Evolutionary conservation across 2,113 vertebrate genomes (phyloP), one percentile per base, ranked within the genome.

Genomic region (Hystrix brachyura): DNA sequence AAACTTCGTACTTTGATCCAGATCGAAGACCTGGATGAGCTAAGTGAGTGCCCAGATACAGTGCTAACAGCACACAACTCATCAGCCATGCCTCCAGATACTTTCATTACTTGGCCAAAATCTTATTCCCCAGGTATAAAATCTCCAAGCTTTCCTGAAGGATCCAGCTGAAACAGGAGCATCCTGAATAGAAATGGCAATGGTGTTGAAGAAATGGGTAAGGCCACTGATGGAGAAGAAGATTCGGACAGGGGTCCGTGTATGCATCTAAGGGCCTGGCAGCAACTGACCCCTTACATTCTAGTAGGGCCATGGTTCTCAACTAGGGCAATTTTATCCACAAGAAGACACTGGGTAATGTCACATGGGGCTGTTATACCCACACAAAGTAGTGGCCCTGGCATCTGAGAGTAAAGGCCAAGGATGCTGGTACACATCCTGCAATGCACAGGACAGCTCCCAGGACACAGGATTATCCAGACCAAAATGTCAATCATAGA

Each of bases 31-130:
- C 38, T 17, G 34, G 59, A 55, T 60, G 65, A 57, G 71, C 46
- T 34, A 17, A 67, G 34, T 2, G 23, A 64, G 62, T 5, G n/a
- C 64, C 43, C 34, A 87, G 62, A 29, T 5, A 81, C 74, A 95
- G 43, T 10, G 19, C 27, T 0, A 74, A 51, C 8, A 23, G 38
- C 53, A 53, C 14, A 2, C 1, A 8, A 59, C 64, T 76, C 69
- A 86, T 43, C 34, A 59, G 10, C 65, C 27, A 74, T 55, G 62
- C 62, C 67, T 57, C 62, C 1, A 34, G 32, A 62, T 34, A 32
- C 51, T 72, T 86, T 57, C 57, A 64, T 19, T 92, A 62, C 85
- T n/a, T 46, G 1, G 32, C 43, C 34, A 96, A 82, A 69, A 87
- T 51, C 79, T 60, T 27, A 59, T 38, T 89, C 27, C 43, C 94